Base-by-base conservation (phyloP, 2,888 invertebrate species). In the Acanthococcus lagerstroemiae region DNA sequence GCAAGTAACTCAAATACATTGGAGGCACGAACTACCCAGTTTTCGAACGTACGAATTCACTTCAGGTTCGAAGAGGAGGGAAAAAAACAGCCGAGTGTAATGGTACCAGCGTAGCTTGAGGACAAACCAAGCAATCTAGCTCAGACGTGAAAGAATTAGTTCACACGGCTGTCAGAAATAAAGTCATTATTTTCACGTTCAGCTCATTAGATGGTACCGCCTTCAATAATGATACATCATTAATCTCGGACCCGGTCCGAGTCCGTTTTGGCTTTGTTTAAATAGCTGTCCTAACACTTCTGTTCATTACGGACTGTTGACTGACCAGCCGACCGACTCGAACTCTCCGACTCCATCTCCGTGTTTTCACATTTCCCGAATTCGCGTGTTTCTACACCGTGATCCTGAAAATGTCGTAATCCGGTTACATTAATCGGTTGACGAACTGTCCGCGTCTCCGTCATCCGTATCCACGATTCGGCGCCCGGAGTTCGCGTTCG, bases 171-270 rank as follows among this genome's bases (percentile, higher is more conserved):
- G 63, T 63, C 63, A 50, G 54, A 63, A 63, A 63, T 63, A 54
- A 63, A 63, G 63, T 63, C 63, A 63, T 63, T 63, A 63, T 63
- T 63, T 63, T 63, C 63, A 63, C 63, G 48, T 63, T 63, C 50
- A 63, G 54, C 63, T 63, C 63, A 63, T 63, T 63, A 63, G 63
- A 63, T 52, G 63, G 63, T 27, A 54, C 63, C 63, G 63, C 63
- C 63, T 63, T 63, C 63, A 63, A 63, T 63, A 63, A 63, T 63
- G 63, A 63, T 63, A 63, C 54, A 63, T 63, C 63, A 63, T 63
- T 63, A 63, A 63, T 63, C 63, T 54, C 54, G n/a, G 21, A 54
- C 44, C 45, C 6, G 19, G 57, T 45, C 52, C 30, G 2, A 37
- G 54, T 63, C 54, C 30, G 37, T 63, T 63, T 63, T 63, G 63